phyloP scores from a whole-genome alignment of 2,797 vertebrate species.

The Anabacerthia variegaticeps region DNA sequence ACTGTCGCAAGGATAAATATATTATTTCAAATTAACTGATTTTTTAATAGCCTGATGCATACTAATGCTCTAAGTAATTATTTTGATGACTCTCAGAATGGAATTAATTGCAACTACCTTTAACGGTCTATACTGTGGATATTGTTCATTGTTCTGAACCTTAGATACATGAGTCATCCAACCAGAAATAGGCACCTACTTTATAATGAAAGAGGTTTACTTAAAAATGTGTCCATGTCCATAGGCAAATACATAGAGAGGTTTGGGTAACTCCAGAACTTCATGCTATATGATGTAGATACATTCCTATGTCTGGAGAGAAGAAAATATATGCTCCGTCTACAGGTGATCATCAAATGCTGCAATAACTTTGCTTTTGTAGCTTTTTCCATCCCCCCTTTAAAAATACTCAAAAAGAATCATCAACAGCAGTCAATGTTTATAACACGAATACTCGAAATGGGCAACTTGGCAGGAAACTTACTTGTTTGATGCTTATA shows the following conservation, averaged over 20 bases:
- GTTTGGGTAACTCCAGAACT: not conserved
- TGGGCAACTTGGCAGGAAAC: not conserved
- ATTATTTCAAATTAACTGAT: not conserved
- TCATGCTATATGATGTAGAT: not conserved
- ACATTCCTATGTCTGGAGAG: not conserved
- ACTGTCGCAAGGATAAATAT: not conserved
- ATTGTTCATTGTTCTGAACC: not conserved
- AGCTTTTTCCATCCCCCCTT: not conserved
- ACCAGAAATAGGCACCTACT: not conserved
- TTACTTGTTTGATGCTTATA: rapidly evolving
- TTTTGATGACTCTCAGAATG: not conserved
- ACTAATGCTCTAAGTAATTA: not conserved
- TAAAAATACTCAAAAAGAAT: not conserved
- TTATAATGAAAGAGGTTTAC: not conserved
- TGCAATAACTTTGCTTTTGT: not conserved
- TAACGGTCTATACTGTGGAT: not conserved
- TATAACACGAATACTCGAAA: not conserved
- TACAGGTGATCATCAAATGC: not conserved
- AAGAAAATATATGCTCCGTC: not conserved
- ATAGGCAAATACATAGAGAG: rapidly evolving
- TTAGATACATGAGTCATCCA: rapidly evolving
- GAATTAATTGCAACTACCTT: not conserved
- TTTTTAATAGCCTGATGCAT: not conserved
- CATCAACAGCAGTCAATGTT: not conserved
- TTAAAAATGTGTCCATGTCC: not conserved